Percentiles rank a stretch among this genome's conserved stretches.
These are phyloP conservation scores for Cataglyphis altisquamis DNA, from an alignment of 2,888 invertebrate species.

Conservation along the genomic window DNA sequence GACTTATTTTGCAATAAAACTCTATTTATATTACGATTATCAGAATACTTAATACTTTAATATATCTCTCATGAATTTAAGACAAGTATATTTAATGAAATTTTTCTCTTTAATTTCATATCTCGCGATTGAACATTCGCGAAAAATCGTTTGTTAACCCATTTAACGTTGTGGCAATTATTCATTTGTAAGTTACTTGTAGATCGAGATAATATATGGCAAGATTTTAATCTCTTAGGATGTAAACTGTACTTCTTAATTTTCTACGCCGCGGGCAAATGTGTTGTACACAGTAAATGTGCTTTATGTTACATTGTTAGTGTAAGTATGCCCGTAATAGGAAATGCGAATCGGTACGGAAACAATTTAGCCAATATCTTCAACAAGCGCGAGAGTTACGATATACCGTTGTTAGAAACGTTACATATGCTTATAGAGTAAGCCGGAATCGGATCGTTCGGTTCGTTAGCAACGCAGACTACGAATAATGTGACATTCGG, in stretches of 20 bases:
- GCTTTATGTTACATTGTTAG: slow-evolving; percentile 65
- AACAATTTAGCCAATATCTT: slow-evolving; percentile 70
- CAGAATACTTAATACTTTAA: background rate
- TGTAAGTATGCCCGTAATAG: slow-evolving; percentile 63
- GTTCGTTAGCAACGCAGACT: slow-evolving; percentile 69
- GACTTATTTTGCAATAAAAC: no score
- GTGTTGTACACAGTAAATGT: background rate
- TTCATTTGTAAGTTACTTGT: background rate
- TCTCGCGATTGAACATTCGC: background rate
- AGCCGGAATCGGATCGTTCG: slow-evolving; percentile 65
- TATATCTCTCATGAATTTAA: background rate
- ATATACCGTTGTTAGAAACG: slow-evolving; percentile 73
- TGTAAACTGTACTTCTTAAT: background rate
- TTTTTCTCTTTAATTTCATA: background rate
- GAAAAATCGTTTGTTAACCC: background rate
- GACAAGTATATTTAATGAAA: background rate
- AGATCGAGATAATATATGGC: background rate
- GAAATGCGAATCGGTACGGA: slow-evolving; percentile 73
- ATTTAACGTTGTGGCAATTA: background rate
- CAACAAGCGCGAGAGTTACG: slow-evolving; percentile 42
- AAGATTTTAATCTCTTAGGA: background rate
- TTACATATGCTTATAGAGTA: slow-evolving; percentile 63
- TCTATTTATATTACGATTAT: no score
- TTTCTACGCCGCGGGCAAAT: background rate
- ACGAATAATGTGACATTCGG: slow-evolving; percentile 68